Conservation (phyloP, 2,797 vertebrate species). For the Aplochiton taeniatus region DNA sequence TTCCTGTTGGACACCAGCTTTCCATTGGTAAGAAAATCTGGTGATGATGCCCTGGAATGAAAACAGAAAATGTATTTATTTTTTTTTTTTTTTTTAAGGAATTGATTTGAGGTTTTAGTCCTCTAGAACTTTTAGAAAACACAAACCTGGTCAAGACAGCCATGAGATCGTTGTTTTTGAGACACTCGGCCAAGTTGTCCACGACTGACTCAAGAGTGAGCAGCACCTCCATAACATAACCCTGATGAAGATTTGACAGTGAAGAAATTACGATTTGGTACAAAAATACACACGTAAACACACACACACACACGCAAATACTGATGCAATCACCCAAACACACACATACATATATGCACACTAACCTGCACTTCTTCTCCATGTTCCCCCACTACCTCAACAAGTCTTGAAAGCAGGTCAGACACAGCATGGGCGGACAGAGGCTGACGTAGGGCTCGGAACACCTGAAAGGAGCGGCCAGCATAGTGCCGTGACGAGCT, state of each 20-base stretch:
- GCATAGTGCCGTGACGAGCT: conserved; percentile 96
- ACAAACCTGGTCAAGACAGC: conserved; percentile 88
- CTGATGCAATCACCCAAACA: conserved; percentile 1
- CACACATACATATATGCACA: conserved; percentile 2
- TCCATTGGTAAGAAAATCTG: conserved; percentile 85
- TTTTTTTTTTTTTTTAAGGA: too few species aligned
- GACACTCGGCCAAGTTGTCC: conserved; percentile 95
- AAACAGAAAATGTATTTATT: too few species aligned
- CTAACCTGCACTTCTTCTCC: conserved; percentile 81
- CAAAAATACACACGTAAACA: conserved; percentile 1
- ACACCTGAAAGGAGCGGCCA: conserved; percentile 95
- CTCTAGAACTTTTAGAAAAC: neutral
- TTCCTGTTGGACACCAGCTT: conserved; percentile 89
- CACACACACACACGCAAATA: conserved; percentile 9
- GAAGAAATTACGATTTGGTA: neutral
- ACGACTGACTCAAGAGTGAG: conserved; percentile 95
- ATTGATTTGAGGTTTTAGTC: too few species aligned
- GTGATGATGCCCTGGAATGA: conserved; percentile 86
- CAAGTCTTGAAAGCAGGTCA: conserved; percentile 88
- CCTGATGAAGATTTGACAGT: conserved; percentile 68
- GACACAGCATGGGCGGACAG: conserved; percentile 89
- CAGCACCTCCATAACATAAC: conserved; percentile 96
- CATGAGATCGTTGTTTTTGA: conserved; percentile 94
- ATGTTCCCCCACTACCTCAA: conserved; percentile 92
- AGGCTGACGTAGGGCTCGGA: conserved; percentile 90